A percentile compares a stretch with the other conserved stretches of the same genome.
phyloP scores from a whole-genome alignment of 1,140 invertebrate species.

The Onthophagus taurus region DNA sequence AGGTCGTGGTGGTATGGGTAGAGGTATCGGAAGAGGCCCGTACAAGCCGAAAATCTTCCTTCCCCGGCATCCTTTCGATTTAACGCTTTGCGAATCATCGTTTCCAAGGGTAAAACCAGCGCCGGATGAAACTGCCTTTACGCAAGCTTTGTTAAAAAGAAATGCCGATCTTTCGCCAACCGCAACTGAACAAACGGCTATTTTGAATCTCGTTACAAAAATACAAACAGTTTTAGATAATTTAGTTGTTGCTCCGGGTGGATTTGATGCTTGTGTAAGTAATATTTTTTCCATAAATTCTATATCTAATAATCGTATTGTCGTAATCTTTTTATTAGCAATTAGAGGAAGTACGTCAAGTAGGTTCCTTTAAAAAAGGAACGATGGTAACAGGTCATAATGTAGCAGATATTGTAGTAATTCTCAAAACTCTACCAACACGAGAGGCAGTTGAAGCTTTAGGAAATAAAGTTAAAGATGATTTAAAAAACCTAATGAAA shows the following conservation, averaged over 20 bases:
- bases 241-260: slow-evolving; percentile 83
- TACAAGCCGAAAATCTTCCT: slow-evolving; percentile 62
- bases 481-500: slow-evolving; percentile 61
- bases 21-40: slow-evolving; percentile 54
- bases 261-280: slow-evolving; percentile 93
- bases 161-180: slow-evolving; percentile 85
- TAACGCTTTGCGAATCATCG: slow-evolving; percentile 75
- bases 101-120: slow-evolving; percentile 78
- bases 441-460: slow-evolving; percentile 89
- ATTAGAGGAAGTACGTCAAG: slow-evolving; percentile 91
- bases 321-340: slow-evolving; percentile 51
- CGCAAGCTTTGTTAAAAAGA: slow-evolving; percentile 82
- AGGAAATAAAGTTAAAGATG: slow-evolving; percentile 79
- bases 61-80: slow-evolving; percentile 82
- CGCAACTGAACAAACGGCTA: slow-evolving; percentile 78
- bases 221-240: slow-evolving; percentile 88
- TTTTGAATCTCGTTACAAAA: slow-evolving; percentile 88
- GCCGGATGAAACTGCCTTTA: slow-evolving; percentile 74
- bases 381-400: slow-evolving; percentile 94
- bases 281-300: slow-evolving; percentile 15
- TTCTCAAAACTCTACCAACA: slow-evolving; percentile 95
- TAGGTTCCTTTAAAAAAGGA: slow-evolving; percentile 96
- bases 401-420: slow-evolving; percentile 93
- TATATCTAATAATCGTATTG: not conserved
- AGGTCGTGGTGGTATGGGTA: slow-evolving; percentile 56